These are phyloP conservation scores for Drosophila melanica DNA, from an alignment of 1,140 invertebrate genomes.

Conservation along the genomic window DNA sequence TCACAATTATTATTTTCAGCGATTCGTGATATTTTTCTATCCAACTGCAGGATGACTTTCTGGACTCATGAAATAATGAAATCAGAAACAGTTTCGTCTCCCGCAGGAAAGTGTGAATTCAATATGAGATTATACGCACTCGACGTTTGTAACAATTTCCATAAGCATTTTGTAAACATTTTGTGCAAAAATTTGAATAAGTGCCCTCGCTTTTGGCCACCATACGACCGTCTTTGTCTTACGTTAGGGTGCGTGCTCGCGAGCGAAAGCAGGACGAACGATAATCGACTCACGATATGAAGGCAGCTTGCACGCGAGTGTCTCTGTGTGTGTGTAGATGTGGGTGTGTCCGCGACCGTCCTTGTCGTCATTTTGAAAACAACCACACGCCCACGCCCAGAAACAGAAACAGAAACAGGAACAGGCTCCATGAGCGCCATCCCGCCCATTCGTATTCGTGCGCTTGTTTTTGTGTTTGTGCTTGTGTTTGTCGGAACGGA, in stretches of 20 bases:
- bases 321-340: neutral
- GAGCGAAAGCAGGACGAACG: constrained; percentile 46
- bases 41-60: too few relatives aligned
- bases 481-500: constrained; percentile 53
- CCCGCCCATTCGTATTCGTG: constrained; percentile 15
- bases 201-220: neutral
- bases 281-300: constrained; percentile 17
- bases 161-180: constrained; percentile 39
- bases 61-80: neutral
- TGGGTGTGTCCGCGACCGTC: constrained; percentile 53
- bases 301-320: neutral
- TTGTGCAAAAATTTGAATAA: constrained; percentile 20
- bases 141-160: constrained; percentile 21
- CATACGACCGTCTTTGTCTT: constrained; percentile 32
- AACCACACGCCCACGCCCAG: constrained; percentile 26
- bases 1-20: too few relatives aligned
- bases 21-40: too few relatives aligned
- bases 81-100: neutral
- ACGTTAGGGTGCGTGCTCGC: neutral
- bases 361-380: constrained; percentile 57
- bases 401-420: constrained; percentile 5
- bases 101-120: constrained; percentile 5
- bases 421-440: constrained; percentile 1
- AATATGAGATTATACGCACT: constrained; percentile 10
- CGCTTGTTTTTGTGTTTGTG: constrained; percentile 13